These are phyloP conservation scores for Zosterops lateralis DNA, from an alignment of 2,113 vertebrate species.

Conservation along the genomic window DNA sequence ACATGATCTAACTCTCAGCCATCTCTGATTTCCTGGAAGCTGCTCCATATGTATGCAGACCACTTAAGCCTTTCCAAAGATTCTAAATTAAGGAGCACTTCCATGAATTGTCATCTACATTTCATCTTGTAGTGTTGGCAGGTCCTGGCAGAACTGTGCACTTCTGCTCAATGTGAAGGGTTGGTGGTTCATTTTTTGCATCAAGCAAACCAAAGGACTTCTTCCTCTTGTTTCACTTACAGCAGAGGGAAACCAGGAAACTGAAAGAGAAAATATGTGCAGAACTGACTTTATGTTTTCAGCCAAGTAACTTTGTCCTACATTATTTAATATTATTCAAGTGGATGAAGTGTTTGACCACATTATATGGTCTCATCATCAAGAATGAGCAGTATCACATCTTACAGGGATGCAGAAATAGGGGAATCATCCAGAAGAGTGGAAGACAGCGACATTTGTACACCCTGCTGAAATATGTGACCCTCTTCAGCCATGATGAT, in stretches of 20 bases:
- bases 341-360: neutral
- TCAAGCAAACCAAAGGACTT: neutral
- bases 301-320: neutral
- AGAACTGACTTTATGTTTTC: neutral
- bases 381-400: neutral
- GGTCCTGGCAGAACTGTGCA: neutral
- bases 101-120: neutral
- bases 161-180: neutral
- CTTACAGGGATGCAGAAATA: neutral
- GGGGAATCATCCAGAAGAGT: neutral
- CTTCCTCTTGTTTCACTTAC: neutral
- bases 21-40: neutral
- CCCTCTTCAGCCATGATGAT: rapidly evolving
- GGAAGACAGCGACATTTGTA: neutral
- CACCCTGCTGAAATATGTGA: neutral
- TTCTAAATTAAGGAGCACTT: neutral
- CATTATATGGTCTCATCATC: neutral
- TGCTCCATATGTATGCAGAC: neutral
- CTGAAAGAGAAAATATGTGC: neutral
- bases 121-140: neutral
- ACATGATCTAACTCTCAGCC: neutral
- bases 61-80: neutral
- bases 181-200: neutral
- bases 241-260: neutral
- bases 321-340: neutral